Evolutionary conservation across 2,113 vertebrate species (phyloP).

Genomic region (Passer montanus): DNA sequence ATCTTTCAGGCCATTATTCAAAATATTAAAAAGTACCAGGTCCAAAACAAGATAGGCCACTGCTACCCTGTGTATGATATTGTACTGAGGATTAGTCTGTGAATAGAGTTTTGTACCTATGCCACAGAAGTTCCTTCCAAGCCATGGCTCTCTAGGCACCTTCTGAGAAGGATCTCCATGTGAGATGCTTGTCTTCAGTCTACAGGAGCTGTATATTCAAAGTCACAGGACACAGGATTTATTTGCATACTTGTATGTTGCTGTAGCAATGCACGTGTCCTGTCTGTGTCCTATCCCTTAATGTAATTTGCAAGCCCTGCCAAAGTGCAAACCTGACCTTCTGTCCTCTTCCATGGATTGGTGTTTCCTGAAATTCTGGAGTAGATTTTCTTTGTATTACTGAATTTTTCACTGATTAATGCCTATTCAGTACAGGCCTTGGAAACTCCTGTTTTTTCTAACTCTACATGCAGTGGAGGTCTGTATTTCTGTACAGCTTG

Average conservation of each 20-base stretch:
- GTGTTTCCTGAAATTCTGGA: not conserved
- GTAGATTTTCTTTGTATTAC: not conserved
- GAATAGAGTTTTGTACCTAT: not conserved
- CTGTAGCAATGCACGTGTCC: rapidly evolving
- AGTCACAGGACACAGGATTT: not conserved
- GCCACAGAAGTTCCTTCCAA: not conserved
- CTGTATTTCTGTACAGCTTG: not conserved
- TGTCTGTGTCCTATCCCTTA: not conserved
- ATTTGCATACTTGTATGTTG: not conserved
- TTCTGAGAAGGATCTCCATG: not conserved
- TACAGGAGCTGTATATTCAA: not conserved
- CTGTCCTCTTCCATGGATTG: not conserved
- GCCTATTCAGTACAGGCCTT: not conserved
- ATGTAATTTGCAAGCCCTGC: not conserved
- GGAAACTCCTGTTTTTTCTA: not conserved
- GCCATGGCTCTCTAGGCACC: not conserved
- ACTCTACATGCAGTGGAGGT: not conserved
- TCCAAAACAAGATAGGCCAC: not conserved
- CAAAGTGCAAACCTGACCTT: not conserved
- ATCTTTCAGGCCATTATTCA: not conserved
- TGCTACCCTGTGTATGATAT: not conserved
- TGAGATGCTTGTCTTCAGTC: not conserved
- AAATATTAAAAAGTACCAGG: not conserved
- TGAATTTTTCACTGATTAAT: not conserved
- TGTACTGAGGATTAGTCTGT: not conserved